Conservation (phyloP, 2,888 invertebrate species). For the Caenorhabditis sp. region DNA sequence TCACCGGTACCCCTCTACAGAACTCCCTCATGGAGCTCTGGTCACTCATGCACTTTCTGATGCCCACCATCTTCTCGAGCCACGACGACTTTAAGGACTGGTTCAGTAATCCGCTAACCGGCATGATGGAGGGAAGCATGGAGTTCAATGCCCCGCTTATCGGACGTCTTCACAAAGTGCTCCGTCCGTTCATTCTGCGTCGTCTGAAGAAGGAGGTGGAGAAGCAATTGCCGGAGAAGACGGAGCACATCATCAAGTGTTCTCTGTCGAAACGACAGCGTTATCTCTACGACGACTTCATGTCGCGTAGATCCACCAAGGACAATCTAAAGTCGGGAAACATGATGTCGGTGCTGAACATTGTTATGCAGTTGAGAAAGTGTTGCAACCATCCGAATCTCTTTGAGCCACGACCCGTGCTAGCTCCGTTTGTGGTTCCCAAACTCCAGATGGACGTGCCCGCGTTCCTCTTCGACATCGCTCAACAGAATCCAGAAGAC, state of each 20-base stretch:
- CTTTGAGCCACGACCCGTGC: conserved; percentile 95
- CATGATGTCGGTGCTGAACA: conserved; percentile 95
- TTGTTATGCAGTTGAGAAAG: conserved; percentile 96
- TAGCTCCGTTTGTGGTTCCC: conserved; percentile 89
- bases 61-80: conserved; percentile 97
- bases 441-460: conserved; percentile 64
- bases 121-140: conserved; percentile 94
- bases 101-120: conserved; percentile 96
- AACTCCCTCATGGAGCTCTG: conserved; percentile 97
- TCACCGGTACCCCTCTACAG: conserved; percentile 95
- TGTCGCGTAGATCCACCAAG: conserved; percentile 96
- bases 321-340: conserved; percentile 95
- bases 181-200: conserved; percentile 94
- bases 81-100: conserved; percentile 97
- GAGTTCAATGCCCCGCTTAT: conserved; percentile 94
- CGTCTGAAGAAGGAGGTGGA: conserved; percentile 96
- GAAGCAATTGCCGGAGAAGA: conserved; percentile 97
- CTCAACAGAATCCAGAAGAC: conserved; percentile 34
- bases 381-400: conserved; percentile 96
- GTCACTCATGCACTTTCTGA: conserved; percentile 98
- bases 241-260: conserved; percentile 95
- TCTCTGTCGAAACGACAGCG: conserved; percentile 96
- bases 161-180: conserved; percentile 90
- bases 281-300: conserved; percentile 98
- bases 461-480: conserved; percentile 66